Evolutionary conservation across 2,888 invertebrate species (phyloP).

Genomic region (Amphipoea oculea): DNA sequence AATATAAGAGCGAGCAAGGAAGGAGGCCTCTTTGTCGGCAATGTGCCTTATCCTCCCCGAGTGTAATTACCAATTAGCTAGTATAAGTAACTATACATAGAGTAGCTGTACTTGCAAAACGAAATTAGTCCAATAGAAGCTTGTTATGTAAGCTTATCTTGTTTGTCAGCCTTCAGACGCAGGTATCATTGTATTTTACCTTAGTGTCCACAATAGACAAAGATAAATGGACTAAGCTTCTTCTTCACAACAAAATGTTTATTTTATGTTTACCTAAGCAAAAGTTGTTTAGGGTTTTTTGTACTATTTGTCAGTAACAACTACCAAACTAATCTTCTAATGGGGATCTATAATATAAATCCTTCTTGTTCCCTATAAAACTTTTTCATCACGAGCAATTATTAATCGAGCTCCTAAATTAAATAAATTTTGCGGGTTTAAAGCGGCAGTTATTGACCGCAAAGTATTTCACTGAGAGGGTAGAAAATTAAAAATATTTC

Average conservation of each 20-base stretch:
- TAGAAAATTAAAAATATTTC: conserved; percentile 55
- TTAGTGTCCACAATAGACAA: conserved; percentile 43
- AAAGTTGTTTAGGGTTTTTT: conserved; percentile 27
- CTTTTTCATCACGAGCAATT: not conserved
- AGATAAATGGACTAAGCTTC: conserved; percentile 41
- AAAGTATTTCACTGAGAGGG: conserved; percentile 34
- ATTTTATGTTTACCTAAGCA: conserved; percentile 34
- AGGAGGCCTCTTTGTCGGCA: conserved; percentile 45
- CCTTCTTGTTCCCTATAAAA: conserved; percentile 14
- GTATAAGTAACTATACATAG: conserved; percentile 37
- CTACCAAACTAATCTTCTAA: conserved; percentile 3
- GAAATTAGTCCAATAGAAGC: conserved; percentile 49
- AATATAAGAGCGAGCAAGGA: conserved; percentile 41
- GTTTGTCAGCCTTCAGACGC: conserved; percentile 42
- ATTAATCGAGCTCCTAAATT: not conserved
- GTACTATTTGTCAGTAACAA: conserved; percentile 15
- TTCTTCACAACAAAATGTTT: conserved; percentile 34
- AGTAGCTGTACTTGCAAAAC: conserved; percentile 17
- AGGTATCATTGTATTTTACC: conserved; percentile 33
- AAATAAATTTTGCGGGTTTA: conserved; percentile 6
- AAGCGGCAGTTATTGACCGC: conserved; percentile 33
- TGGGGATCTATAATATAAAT: conserved; percentile 2
- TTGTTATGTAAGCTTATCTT: conserved; percentile 47
- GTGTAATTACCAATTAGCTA: conserved; percentile 46
- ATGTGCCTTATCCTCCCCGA: conserved; percentile 46